These are phyloP conservation scores for Heliconius erato DNA, from an alignment of 2,888 invertebrate genomes.

Conservation along the genomic window DNA sequence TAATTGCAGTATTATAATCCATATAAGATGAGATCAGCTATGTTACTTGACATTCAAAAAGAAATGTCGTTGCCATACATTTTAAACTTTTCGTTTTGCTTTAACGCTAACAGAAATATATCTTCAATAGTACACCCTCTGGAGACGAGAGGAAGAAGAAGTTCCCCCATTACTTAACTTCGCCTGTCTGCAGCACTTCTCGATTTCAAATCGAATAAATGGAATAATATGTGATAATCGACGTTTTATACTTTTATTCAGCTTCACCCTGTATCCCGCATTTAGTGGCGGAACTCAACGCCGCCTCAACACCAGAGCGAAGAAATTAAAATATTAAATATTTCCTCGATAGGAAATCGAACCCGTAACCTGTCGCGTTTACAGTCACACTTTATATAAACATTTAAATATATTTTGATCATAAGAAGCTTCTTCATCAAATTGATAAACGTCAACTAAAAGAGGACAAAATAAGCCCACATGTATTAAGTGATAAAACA, in stretches of 20 bases:
- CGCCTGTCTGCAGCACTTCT: background rate
- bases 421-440: conserved; percentile 8
- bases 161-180: background rate
- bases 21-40: background rate
- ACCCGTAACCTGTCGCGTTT: too few relatives aligned
- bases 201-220: background rate
- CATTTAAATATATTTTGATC: background rate
- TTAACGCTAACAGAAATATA: conserved; percentile 4
- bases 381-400: too few relatives aligned
- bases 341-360: too few relatives aligned
- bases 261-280: too few relatives aligned
- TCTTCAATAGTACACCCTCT: conserved; percentile 4
- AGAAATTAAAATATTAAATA: too few relatives aligned
- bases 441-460: conserved; percentile 15
- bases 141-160: background rate
- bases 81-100: conserved; percentile 14
- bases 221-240: background rate
- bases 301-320: too few relatives aligned
- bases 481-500: conserved; percentile 84
- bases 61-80: conserved; percentile 10
- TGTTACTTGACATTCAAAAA: conserved; percentile 1
- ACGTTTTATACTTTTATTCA: background rate
- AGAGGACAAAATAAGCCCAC: conserved; percentile 69
- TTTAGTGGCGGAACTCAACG: too few relatives aligned
- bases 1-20: background rate